These are phyloP conservation scores for Latrodectus geometricus DNA, from an alignment of 1,140 invertebrate species.

Conservation along the genomic window DNA sequence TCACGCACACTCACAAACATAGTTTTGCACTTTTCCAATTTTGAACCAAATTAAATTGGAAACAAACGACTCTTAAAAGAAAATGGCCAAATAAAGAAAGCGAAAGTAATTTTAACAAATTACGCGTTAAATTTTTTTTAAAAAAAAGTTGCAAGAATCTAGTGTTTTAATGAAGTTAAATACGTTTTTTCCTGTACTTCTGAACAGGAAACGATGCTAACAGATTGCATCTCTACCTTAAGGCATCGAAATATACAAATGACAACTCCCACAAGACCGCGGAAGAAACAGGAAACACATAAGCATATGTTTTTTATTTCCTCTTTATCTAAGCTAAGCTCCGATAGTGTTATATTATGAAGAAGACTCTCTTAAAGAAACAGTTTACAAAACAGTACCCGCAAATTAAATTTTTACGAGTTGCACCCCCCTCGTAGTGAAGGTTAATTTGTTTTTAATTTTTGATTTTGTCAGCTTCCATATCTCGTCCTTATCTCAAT, in stretches of 20 bases:
- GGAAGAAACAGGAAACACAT: not conserved
- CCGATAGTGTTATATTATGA: constrained; percentile 1
- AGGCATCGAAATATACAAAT: not conserved
- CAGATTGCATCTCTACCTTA: not conserved
- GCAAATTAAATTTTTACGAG: constrained; percentile 47
- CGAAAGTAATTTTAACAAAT: no score
- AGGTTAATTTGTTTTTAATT: constrained; percentile 47
- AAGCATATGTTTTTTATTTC: not conserved
- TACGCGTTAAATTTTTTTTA: no score
- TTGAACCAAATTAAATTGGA: no score
- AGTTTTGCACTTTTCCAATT: no score
- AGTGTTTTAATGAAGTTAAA: not conserved
- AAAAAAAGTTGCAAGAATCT: not conserved
- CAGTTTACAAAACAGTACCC: constrained; percentile 14
- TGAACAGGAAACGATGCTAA: not conserved
- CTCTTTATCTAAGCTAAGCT: not conserved
- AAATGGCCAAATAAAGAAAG: no score
- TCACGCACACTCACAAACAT: no score
- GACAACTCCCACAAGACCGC: not conserved
- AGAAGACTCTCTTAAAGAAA: not conserved
- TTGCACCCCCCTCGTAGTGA: not conserved
- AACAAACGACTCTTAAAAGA: no score
- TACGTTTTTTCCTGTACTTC: not conserved
- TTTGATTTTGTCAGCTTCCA: constrained; percentile 43
- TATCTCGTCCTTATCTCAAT: constrained; percentile 31